Evolutionary conservation across 2,888 invertebrate species (phyloP).

Genomic region (Pardosa pseudoannulata): DNA sequence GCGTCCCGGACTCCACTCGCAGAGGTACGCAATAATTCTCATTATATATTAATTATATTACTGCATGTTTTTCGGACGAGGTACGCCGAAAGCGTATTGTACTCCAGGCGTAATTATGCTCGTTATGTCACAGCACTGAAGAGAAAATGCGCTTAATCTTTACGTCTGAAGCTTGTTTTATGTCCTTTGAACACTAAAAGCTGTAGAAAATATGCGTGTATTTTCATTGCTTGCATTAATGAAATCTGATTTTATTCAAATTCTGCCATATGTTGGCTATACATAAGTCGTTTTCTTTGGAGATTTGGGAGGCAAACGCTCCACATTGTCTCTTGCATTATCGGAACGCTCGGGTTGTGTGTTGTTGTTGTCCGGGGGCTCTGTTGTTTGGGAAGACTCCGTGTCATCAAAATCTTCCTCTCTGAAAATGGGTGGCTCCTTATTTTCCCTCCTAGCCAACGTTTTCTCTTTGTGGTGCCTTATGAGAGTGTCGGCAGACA

Average conservation of each 20-base stretch:
- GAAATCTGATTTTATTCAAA: neutral
- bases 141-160: no score
- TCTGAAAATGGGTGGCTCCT: constrained; percentile 47
- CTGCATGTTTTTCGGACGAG: no score
- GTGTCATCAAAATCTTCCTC: constrained; percentile 25
- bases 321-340: neutral
- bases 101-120: no score
- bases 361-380: neutral
- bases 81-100: no score
- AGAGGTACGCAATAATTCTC: no score
- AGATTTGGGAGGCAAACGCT: constrained; percentile 19
- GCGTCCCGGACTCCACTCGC: no score
- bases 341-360: neutral
- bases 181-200: no score
- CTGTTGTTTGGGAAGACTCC: neutral
- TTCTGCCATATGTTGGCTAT: no score
- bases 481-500: constrained; percentile 51
- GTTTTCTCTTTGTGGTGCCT: constrained; percentile 51
- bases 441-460: constrained; percentile 35
- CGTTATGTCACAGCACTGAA: no score
- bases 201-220: no score
- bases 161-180: no score
- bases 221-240: neutral
- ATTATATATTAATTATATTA: no score
- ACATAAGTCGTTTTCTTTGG: constrained; percentile 51